These are phyloP conservation scores for Aplysina aerophoba DNA, from an alignment of 37 sponge, comb jelly and placozoan species.

Conservation along the genomic window DNA sequence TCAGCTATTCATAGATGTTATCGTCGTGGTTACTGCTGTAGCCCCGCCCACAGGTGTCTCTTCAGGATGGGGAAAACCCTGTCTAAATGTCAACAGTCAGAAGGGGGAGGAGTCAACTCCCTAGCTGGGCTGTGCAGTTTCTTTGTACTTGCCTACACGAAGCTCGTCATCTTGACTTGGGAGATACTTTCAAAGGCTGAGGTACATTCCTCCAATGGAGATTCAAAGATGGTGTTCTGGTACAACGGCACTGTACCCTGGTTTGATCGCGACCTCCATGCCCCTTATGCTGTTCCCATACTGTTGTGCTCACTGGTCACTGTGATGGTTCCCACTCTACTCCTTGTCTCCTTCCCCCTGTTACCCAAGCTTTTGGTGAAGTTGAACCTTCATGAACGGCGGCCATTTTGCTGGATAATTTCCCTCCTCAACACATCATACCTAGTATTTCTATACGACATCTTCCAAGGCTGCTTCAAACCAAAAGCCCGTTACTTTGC, in stretches of 20 bases:
- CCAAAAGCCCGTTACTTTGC: not conserved
- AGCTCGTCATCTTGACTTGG: not conserved
- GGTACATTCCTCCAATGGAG: not conserved
- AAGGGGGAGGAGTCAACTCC: too few relatives aligned
- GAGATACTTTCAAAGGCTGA: not conserved
- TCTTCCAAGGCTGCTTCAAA: slow-evolving; percentile 27
- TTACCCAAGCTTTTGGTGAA: not conserved
- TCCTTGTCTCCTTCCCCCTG: slow-evolving; percentile 6
- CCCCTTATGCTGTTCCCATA: slow-evolving; percentile 1
- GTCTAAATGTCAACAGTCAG: too few relatives aligned
- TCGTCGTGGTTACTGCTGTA: not conserved
- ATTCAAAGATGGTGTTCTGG: not conserved
- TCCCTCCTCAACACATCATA: not conserved
- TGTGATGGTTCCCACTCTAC: not conserved
- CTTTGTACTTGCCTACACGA: slow-evolving; percentile 1
- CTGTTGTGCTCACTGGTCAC: not conserved
- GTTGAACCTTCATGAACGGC: not conserved
- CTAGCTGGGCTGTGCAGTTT: not conserved
- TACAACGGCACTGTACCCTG: not conserved
- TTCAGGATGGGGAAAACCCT: too few relatives aligned
- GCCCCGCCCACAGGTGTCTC: too few relatives aligned
- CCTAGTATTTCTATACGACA: not conserved
- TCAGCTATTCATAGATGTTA: not conserved
- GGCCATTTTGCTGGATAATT: slow-evolving; percentile 4
- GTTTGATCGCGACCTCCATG: not conserved